Evolutionary conservation across 2,113 vertebrate genomes (phyloP), one percentile per base, ranked within the genome.

Genomic region (Hoplias malabaricus): DNA sequence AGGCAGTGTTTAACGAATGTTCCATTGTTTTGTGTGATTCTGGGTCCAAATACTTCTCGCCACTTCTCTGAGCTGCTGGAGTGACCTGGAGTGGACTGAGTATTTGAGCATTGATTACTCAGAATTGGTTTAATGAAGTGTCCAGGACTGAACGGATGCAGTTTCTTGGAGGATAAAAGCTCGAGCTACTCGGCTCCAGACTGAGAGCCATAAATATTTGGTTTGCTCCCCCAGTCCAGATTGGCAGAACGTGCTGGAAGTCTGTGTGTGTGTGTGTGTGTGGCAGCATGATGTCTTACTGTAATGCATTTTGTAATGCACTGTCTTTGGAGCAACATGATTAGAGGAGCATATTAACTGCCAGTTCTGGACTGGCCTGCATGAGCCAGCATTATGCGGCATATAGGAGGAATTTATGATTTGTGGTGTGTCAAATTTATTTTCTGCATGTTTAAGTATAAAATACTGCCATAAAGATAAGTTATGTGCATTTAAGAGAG

Each of bases 201-300:
- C 75, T 2, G 12, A 19, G 2, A 13, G 42, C 27, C 48, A 27
- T 76, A 76, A 68, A 71, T 63, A 78, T 54, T 53, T 78, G 43
- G 38, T 61, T 70, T 9, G 21, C 5, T 61, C 31, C n/a, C 33
- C 54, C 75, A 62, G 23, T 53, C 75, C 1, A 2, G 21, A 53
- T 68, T 9, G 29, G 29, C 33, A 69, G 4, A 34, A 46, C 34
- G 68, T 4, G 10, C n/a, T 34, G 14, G 19, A 21, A 21, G 16
- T 2, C 29, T 16, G 59, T 6, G 57, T 31, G 31, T 16, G 29
- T 61, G 50, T 5, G 19, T 53, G 50, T 53, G 10, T 56, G 21
- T 56, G 53, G 6, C 48, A 36, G n/a, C 27, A 61, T 63, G 61
- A 40, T 19, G 53, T 80, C 65, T 69, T 48, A 73, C 36, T 42